Percentiles rank a stretch among this genome's conserved stretches.
Conservation (phyloP, 2,888 invertebrate genomes). For the Alsophila aescularia region DNA sequence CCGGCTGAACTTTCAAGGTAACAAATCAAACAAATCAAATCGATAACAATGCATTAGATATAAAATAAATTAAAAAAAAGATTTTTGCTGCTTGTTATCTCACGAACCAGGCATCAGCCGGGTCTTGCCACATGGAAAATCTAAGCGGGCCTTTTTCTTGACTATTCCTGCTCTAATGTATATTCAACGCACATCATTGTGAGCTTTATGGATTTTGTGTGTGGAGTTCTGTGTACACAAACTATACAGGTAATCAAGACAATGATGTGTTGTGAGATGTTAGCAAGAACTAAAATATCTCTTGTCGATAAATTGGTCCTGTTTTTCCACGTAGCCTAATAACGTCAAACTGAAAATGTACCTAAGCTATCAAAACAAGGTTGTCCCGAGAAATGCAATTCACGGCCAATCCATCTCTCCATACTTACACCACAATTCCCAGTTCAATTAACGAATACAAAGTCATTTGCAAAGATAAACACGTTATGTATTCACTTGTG, state of each 20-base stretch:
- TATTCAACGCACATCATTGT: slow-evolving; percentile 33
- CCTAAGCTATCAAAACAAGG: not conserved
- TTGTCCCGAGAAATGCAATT: not conserved
- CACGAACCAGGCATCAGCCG: not conserved
- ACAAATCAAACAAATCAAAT: no score
- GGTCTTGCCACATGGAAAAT: not conserved
- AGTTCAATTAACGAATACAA: slow-evolving; percentile 23
- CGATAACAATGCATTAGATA: no score
- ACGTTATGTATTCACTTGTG: slow-evolving; percentile 16
- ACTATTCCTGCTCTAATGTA: slow-evolving; percentile 23
- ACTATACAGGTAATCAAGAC: slow-evolving; percentile 9
- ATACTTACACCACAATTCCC: slow-evolving; percentile 11
- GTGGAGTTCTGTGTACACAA: slow-evolving; percentile 21
- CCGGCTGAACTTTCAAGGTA: no score
- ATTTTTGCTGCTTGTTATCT: no score
- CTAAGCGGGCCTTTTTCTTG: not conserved
- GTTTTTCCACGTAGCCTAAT: no score
- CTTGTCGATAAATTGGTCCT: no score
- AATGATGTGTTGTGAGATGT: not conserved
- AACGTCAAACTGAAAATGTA: no score
- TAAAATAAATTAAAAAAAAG: no score
- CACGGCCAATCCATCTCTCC: not conserved
- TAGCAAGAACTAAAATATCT: no score
- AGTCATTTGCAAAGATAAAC: slow-evolving; percentile 20
- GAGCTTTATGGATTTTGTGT: slow-evolving; percentile 28